These are phyloP conservation scores for Cephalotes varians DNA, from an alignment of 2,888 invertebrate species.

Conservation along the genomic window DNA sequence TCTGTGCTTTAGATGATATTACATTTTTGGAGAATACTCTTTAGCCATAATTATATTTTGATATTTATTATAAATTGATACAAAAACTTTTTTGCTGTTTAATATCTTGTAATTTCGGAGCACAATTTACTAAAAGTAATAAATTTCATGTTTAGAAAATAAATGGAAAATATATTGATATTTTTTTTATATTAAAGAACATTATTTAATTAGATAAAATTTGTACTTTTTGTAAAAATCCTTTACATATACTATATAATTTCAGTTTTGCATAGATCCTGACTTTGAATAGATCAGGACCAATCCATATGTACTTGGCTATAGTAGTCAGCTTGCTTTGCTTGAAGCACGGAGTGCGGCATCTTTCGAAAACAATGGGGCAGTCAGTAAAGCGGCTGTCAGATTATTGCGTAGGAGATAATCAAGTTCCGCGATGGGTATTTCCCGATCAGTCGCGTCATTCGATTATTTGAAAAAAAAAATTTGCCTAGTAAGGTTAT, in stretches of 20 bases:
- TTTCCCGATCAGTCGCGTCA: conserved; percentile 72
- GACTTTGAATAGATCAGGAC: not conserved
- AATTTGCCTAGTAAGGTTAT: conserved; percentile 39
- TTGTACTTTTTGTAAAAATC: not conserved
- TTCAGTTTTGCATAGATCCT: not conserved
- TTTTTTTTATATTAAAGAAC: not conserved
- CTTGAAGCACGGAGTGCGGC: conserved; percentile 31
- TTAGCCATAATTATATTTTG: not conserved
- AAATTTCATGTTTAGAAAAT: not conserved
- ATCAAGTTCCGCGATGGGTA: conserved; percentile 77
- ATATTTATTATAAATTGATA: not conserved
- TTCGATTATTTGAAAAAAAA: conserved; percentile 42
- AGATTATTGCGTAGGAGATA: conserved; percentile 73
- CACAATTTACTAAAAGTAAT: not conserved
- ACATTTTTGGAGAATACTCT: not conserved
- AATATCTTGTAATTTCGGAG: not conserved
- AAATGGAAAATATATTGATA: not conserved
- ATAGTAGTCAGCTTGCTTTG: conserved; percentile 25
- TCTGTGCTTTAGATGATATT: not conserved
- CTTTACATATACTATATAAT: not conserved
- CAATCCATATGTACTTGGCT: not conserved
- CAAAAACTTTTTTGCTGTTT: not conserved
- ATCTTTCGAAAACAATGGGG: conserved; percentile 58
- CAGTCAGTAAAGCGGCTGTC: conserved; percentile 42
- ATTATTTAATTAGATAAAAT: not conserved